phyloP scores from a whole-genome alignment of 2,888 invertebrate genomes.

The Smittia sp. region DNA sequence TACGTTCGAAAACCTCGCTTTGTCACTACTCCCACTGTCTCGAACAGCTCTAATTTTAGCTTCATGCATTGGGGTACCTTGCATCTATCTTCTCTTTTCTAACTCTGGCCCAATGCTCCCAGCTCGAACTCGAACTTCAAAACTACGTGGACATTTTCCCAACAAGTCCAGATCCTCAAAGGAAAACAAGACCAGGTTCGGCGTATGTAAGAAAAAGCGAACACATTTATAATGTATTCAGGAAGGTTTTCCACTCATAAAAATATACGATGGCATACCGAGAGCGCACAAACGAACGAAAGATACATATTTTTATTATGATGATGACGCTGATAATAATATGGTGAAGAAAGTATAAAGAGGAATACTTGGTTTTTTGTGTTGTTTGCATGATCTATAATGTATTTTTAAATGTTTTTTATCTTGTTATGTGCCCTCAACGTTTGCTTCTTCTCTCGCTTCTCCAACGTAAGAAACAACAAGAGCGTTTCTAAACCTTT shows the following conservation, averaged over 20 bases:
- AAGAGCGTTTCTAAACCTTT: slow-evolving; percentile 22
- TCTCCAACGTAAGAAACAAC: neutral
- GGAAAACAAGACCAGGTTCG: neutral
- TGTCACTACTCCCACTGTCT: too few relatives aligned
- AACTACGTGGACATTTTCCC: too few relatives aligned
- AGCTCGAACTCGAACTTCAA: too few relatives aligned
- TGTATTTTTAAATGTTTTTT: slow-evolving; percentile 38
- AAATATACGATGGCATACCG: slow-evolving; percentile 35
- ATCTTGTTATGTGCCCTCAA: slow-evolving; percentile 25
- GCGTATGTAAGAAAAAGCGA: neutral
- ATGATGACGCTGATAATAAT: slow-evolving; percentile 29
- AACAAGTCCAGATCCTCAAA: too few relatives aligned
- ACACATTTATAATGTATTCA: slow-evolving; percentile 40
- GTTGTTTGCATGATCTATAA: slow-evolving; percentile 34
- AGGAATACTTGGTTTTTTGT: neutral
- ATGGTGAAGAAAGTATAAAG: slow-evolving; percentile 18
- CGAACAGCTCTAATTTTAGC: too few relatives aligned
- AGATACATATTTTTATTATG: slow-evolving; percentile 22
- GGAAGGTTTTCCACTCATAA: slow-evolving; percentile 39
- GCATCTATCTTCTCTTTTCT: too few relatives aligned
- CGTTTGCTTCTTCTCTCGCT: neutral
- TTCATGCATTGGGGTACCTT: too few relatives aligned
- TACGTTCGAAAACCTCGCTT: too few relatives aligned
- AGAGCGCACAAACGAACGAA: neutral
- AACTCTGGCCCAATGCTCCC: too few relatives aligned